Evolutionary conservation across 2,113 vertebrate species (phyloP), one percentile per base, ranked within the genome.

Genomic region (Mellivora capensis): DNA sequence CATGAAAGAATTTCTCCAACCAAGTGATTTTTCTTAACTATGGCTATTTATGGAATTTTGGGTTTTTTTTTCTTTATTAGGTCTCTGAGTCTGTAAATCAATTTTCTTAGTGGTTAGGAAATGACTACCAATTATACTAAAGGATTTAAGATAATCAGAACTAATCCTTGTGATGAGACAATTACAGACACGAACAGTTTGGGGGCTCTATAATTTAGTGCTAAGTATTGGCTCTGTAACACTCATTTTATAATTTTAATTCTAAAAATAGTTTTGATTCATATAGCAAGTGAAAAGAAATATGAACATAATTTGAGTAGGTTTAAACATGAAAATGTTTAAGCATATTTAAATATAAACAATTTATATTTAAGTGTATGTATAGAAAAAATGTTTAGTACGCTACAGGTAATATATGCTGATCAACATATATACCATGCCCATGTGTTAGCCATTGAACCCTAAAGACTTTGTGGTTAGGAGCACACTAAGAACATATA

Each of bases 11-110:
- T 80, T 87, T 86, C 39, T 54, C 12, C 52, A 91, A 93, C 71
- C n/a, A 79, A 96, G 12, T 74, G 27, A 62, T 94, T 97, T 97
- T 96, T 79, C 71, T 86, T 90, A 72, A 88, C 64, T 79, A 31
- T 47, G 84, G 47, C 21, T 86, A 59, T 59, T 82, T 89, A 74
- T 77, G 57, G 31, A 86, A 77, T 67, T 94, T 88, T 81, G n/a
- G 91, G n/a, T 83, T 95, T 97, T 97, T 97, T 97, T 52, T 89
- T 67, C 87, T 94, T 87, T 93, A 97, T 81, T 81, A 90, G 42
- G 10, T 82, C 83, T 94, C 59, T 84, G 47, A 91, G 77, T 88
- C 69, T 54, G 4, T 67, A 95, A 96, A 88, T 80, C 49, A 88
- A 67, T 37, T 87, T 93, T 93, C 59, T 95, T 90, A 93, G 74